Conservation (phyloP, 2,888 invertebrate species). For the Aporophyla nigra region DNA sequence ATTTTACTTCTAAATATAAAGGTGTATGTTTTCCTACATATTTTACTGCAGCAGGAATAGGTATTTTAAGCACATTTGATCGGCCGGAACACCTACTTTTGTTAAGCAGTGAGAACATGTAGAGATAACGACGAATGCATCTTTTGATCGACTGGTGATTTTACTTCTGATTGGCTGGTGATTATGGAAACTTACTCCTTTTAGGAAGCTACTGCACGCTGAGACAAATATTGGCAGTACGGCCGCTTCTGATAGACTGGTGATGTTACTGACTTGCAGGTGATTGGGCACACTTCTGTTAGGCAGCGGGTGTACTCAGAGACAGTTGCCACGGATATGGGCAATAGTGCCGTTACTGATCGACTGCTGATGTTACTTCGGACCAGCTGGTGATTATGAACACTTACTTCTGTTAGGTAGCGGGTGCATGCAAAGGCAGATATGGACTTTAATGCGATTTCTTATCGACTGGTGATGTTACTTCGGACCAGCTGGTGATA, state of each 20-base stretch:
- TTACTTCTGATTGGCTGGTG: conserved; percentile 85
- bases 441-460: conserved; percentile 97
- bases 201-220: conserved; percentile 96
- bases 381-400: conserved; percentile 71
- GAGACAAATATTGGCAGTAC: conserved; percentile 92
- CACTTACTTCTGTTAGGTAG: conserved; percentile 93
- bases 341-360: conserved; percentile 96
- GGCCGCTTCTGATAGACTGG: conserved; percentile 74
- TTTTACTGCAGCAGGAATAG: conserved; percentile 1
- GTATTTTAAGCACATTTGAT: conserved; percentile 79
- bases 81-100: conserved; percentile 91
- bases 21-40: background rate
- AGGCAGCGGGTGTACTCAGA: conserved; percentile 96
- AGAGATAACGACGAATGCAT: conserved; percentile 97
- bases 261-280: background rate
- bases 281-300: conserved; percentile 88
- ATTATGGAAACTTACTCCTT: conserved; percentile 89
- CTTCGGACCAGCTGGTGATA: conserved; percentile 71
- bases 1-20: conserved; percentile 11
- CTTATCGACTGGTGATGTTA: conserved; percentile 93
- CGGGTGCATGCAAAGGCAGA: conserved; percentile 97
- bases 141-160: conserved; percentile 90
- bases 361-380: conserved; percentile 91
- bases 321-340: conserved; percentile 98
- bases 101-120: conserved; percentile 94